phyloP scores from a whole-genome alignment of 2,888 invertebrate species.

The Hyposoter didymator region DNA sequence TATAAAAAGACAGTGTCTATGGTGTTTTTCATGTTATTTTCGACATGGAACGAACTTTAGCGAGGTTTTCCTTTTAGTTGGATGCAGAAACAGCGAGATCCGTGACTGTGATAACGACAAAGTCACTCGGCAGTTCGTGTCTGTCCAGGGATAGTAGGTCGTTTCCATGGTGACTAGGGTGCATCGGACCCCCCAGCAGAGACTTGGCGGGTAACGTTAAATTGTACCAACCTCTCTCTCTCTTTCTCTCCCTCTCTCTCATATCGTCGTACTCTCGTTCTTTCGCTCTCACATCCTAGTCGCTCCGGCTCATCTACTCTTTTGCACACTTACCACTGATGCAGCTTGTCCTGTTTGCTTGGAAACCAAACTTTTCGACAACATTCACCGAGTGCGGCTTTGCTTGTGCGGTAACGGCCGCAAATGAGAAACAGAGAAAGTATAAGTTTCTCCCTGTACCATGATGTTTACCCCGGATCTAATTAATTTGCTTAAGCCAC shows the following conservation, averaged over 20 bases:
- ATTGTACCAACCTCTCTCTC: constrained; percentile 73
- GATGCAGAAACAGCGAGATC: constrained; percentile 41
- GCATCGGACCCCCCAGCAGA: constrained; percentile 77
- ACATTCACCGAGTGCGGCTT: constrained; percentile 19
- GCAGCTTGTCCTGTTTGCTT: constrained; percentile 37
- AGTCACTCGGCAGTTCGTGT: constrained; percentile 72
- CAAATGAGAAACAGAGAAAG: constrained; percentile 10
- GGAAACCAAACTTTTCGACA: constrained; percentile 49
- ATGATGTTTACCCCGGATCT: constrained; percentile 4
- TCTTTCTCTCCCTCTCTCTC: constrained; percentile 32
- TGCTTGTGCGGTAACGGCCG: neutral
- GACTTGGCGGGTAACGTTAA: constrained; percentile 74
- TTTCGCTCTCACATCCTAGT: constrained; percentile 32
- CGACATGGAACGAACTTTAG: neutral
- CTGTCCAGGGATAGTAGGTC: constrained; percentile 84
- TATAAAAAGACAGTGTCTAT: neutral
- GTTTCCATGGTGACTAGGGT: constrained; percentile 83
- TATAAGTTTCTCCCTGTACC: neutral
- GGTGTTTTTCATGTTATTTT: neutral
- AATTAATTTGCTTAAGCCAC: constrained; percentile 12
- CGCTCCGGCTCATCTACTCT: constrained; percentile 47
- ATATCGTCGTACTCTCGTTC: constrained; percentile 33
- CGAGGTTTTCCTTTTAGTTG: neutral
- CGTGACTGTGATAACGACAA: constrained; percentile 46
- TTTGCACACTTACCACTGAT: constrained; percentile 44